Evolutionary conservation across 2,888 invertebrate species (phyloP).

Genomic region (Chalcosyrphus nemorum): DNA sequence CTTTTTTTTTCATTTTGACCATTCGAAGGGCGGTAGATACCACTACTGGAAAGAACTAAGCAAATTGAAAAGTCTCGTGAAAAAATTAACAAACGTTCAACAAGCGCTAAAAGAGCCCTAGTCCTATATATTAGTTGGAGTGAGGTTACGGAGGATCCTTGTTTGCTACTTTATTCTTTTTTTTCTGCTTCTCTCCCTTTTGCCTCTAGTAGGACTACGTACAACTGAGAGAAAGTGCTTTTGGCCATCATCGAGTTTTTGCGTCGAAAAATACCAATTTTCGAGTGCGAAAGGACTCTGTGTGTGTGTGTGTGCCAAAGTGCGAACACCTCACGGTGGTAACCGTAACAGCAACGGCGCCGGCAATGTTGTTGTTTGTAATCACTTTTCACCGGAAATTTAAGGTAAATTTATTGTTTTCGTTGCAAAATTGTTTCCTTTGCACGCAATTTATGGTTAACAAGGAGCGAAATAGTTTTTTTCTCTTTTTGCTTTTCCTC

Average conservation of each 20-base stretch:
- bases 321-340: conserved; percentile 43
- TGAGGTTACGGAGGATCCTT: conserved; percentile 28
- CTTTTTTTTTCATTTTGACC: conserved; percentile 32
- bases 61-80: conserved; percentile 56
- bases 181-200: background rate
- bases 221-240: conserved; percentile 52
- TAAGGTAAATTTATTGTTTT: conserved; percentile 72
- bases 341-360: conserved; percentile 2
- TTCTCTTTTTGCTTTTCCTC: background rate
- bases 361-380: conserved; percentile 63
- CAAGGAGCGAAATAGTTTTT: conserved; percentile 28
- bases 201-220: background rate
- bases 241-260: conserved; percentile 62
- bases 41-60: conserved; percentile 16
- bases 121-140: conserved; percentile 22
- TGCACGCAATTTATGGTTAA: conserved; percentile 63
- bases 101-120: conserved; percentile 40
- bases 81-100: conserved; percentile 58
- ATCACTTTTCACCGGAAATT: conserved; percentile 72
- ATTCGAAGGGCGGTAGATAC: conserved; percentile 36
- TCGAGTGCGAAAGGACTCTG: conserved; percentile 39
- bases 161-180: conserved; percentile 13
- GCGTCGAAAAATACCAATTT: conserved; percentile 44
- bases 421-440: conserved; percentile 67
- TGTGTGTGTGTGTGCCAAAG: too few relatives aligned